These are phyloP conservation scores for Papilio protenor DNA, from an alignment of 2,888 invertebrate species.

Conservation along the genomic window DNA sequence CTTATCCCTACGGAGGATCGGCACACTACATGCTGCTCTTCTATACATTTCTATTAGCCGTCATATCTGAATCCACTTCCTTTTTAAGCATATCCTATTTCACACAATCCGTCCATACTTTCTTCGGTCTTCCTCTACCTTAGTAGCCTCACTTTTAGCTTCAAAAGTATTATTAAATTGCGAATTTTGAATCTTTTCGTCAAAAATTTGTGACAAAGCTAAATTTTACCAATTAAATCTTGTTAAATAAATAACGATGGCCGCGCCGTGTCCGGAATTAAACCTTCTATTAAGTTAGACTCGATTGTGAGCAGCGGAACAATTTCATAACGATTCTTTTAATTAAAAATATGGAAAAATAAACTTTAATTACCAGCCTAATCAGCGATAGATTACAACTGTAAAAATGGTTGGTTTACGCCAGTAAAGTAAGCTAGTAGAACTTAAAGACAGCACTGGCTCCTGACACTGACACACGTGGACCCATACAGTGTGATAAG, in stretches of 20 bases:
- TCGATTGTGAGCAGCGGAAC: background rate
- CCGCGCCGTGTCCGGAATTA: conserved; percentile 22
- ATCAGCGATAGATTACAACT: too few relatives aligned
- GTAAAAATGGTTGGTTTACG: too few relatives aligned
- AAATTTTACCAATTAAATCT: conserved; percentile 40
- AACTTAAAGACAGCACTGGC: background rate
- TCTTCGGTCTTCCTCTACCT: too few relatives aligned
- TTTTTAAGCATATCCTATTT: too few relatives aligned
- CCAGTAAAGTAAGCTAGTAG: too few relatives aligned
- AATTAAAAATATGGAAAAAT: conserved; percentile 14
- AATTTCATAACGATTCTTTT: conserved; percentile 32
- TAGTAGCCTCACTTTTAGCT: background rate
- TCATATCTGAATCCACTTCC: too few relatives aligned
- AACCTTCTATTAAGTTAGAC: conserved; percentile 30
- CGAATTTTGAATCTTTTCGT: conserved; percentile 4
- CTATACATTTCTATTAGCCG: too few relatives aligned
- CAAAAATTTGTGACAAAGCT: conserved; percentile 26
- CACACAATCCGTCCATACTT: too few relatives aligned
- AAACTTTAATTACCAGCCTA: background rate
- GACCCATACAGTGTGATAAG: too few relatives aligned
- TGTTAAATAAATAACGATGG: conserved; percentile 38
- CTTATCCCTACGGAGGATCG: too few relatives aligned
- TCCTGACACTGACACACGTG: too few relatives aligned
- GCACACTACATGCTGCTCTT: too few relatives aligned
- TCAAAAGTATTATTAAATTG: background rate